phyloP scores from a whole-genome alignment of 2,113 vertebrate genomes.

The Notothenia rossii region DNA sequence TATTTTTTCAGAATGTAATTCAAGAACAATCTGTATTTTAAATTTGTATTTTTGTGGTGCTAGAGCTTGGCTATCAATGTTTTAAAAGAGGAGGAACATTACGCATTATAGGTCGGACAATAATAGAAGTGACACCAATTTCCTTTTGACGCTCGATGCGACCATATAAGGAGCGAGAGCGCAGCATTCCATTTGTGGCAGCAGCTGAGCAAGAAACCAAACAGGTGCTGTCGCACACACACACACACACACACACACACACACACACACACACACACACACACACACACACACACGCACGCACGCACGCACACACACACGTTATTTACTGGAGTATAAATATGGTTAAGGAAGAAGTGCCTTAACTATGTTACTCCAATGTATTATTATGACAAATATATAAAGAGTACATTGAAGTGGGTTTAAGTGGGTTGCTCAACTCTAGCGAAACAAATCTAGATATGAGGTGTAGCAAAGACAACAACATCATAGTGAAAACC shows the following conservation, averaged over 20 bases:
- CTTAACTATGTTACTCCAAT: too few relatives aligned
- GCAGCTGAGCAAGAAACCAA: constrained; percentile 1
- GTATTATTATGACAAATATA: too few relatives aligned
- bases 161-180: constrained; percentile 76
- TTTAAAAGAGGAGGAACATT: neutral
- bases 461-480: neutral
- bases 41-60: accelerated
- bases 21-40: accelerated
- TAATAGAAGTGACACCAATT: constrained; percentile 74
- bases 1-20: too few relatives aligned
- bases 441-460: too few relatives aligned
- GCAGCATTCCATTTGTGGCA: constrained; percentile 65
- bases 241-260: neutral
- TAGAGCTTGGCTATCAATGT: accelerated
- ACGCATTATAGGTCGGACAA: constrained; percentile 28
- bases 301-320: too few relatives aligned
- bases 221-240: constrained; percentile 66
- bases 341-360: too few relatives aligned
- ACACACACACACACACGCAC: neutral
- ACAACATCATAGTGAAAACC: neutral
- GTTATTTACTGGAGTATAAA: too few relatives aligned
- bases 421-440: too few relatives aligned
- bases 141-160: constrained; percentile 67
- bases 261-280: constrained; percentile 5
- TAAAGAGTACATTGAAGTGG: too few relatives aligned